phyloP scores from a whole-genome alignment of 2,797 vertebrate genomes.

The Ptychadena robeensis region DNA sequence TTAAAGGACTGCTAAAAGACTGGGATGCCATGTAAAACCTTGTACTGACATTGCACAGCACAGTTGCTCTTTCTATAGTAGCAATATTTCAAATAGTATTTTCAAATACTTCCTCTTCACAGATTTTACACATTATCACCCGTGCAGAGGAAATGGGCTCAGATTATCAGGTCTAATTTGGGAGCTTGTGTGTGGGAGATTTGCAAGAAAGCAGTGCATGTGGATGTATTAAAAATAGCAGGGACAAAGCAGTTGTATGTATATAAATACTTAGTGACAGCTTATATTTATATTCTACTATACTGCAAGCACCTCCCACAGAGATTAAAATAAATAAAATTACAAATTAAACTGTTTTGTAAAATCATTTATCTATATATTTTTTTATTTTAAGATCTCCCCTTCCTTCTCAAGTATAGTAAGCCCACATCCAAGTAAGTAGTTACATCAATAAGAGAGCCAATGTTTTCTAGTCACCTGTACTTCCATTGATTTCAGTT shows the following conservation, averaged over 20 bases:
- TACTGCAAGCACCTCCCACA: not conserved
- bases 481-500: too few species aligned
- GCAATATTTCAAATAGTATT: not conserved
- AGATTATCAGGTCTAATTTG: conserved; percentile 26
- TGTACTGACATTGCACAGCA: too few species aligned
- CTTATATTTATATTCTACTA: not conserved
- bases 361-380: too few species aligned
- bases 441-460: too few species aligned
- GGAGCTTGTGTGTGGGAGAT: conserved; percentile 13
- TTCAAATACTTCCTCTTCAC: not conserved
- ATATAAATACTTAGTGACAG: not conserved
- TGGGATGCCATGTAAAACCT: too few species aligned
- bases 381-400: too few species aligned
- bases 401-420: too few species aligned
- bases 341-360: too few species aligned
- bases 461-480: too few species aligned
- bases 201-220: not conserved
- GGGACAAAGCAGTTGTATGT: not conserved
- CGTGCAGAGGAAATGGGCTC: not conserved
- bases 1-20: too few species aligned
- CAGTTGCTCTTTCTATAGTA: not conserved
- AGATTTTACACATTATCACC: conserved; percentile 37
- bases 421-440: too few species aligned
- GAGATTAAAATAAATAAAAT: too few species aligned
- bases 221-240: not conserved